A percentile compares a stretch with the other conserved stretches of the same genome.
Conservation (phyloP, 2,113 vertebrate species). For the Pedetes capensis region DNA sequence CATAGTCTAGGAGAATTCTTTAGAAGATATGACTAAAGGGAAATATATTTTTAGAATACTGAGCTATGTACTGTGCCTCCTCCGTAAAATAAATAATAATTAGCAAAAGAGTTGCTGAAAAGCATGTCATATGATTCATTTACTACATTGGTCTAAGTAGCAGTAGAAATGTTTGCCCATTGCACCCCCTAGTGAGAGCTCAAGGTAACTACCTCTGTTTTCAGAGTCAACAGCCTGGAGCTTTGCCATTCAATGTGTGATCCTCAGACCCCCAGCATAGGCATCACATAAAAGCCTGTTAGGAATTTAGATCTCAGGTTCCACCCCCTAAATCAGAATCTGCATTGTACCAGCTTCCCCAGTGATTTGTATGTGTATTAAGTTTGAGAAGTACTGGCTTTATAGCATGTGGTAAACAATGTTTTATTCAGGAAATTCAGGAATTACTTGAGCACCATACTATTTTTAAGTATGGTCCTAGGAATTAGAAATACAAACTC, state of each 20-base stretch:
- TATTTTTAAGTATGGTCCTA: background rate
- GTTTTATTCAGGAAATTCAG: background rate
- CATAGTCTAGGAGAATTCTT: slow-evolving; percentile 15
- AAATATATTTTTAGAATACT: slow-evolving; percentile 39
- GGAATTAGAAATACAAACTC: background rate
- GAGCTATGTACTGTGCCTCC: background rate
- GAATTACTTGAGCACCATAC: background rate
- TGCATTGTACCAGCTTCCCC: background rate
- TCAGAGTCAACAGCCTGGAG: background rate
- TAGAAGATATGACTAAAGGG: background rate
- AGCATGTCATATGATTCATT: background rate
- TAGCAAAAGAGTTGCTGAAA: slow-evolving; percentile 10
- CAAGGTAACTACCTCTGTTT: slow-evolving; percentile 13
- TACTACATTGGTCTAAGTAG: background rate
- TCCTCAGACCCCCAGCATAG: background rate
- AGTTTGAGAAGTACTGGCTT: slow-evolving; percentile 9
- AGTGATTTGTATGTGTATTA: background rate
- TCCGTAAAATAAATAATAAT: slow-evolving; percentile 12
- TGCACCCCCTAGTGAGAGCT: slow-evolving; percentile 50
- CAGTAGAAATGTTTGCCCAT: slow-evolving; percentile 46
- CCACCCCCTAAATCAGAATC: background rate
- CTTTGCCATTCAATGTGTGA: background rate
- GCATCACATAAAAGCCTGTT: background rate
- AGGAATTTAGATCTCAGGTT: background rate
- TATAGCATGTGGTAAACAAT: background rate